These are phyloP conservation scores for Symphodus melops DNA, from an alignment of 2,113 vertebrate species.

Conservation along the genomic window DNA sequence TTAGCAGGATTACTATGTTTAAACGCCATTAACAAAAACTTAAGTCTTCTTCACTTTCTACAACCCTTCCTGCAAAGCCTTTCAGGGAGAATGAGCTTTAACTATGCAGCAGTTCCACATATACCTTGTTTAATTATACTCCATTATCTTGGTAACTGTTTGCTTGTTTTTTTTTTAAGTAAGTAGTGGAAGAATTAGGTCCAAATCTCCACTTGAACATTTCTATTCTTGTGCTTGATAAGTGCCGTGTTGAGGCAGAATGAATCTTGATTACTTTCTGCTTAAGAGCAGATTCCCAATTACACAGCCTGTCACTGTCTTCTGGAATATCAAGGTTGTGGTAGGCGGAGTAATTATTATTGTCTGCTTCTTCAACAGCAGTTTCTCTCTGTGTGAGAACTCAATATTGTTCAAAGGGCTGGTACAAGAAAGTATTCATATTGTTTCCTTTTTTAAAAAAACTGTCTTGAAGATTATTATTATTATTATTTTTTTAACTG, in stretches of 20 bases:
- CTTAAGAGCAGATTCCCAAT: neutral
- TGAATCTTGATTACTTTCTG: neutral
- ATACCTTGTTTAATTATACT: slow-evolving; percentile 2
- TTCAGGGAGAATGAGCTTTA: neutral
- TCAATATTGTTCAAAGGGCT: neutral
- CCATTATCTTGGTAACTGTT: slow-evolving; percentile 15
- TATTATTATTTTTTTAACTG: no score
- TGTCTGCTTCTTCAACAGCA: neutral
- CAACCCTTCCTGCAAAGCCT: neutral
- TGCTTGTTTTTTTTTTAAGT: neutral
- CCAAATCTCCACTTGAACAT: neutral
- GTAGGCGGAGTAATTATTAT: neutral
- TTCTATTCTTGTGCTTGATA: slow-evolving; percentile 1
- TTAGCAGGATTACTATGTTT: slow-evolving; percentile 1
- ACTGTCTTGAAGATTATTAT: neutral
- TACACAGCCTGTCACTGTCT: neutral
- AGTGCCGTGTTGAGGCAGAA: neutral
- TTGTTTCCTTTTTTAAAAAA: neutral
- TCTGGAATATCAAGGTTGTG: neutral
- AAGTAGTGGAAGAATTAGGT: neutral
- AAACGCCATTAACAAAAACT: neutral
- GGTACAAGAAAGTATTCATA: neutral
- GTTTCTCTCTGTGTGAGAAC: neutral
- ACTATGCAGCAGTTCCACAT: slow-evolving; percentile 8
- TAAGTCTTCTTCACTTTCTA: neutral